Evolutionary conservation across 2,888 invertebrate genomes (phyloP).

Genomic region (Synanthedon andrenaeformis): DNA sequence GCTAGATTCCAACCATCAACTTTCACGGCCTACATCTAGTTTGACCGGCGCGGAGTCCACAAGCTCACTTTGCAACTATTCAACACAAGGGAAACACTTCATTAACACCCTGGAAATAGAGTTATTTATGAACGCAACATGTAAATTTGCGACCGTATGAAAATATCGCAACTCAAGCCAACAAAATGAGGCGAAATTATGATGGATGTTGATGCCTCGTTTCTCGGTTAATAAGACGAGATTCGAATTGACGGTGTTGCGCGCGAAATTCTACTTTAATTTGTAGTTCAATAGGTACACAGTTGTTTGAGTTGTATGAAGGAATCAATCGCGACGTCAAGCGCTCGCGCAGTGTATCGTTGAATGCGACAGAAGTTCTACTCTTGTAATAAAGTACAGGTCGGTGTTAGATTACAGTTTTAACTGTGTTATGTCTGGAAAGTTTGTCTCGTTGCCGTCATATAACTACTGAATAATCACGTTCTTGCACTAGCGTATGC

Average conservation of each 20-base stretch:
- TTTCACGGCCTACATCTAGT: conserved; percentile 40
- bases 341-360: conserved; percentile 25
- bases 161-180: conserved; percentile 41
- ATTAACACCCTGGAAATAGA: conserved; percentile 20
- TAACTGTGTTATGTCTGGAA: conserved; percentile 23
- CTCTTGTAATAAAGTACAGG: not conserved
- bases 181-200: conserved; percentile 67
- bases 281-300: conserved; percentile 11
- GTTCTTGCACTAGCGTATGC: too few species aligned
- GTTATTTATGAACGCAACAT: conserved; percentile 11
- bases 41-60: conserved; percentile 32
- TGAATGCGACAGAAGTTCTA: conserved; percentile 19
- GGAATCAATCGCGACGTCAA: conserved; percentile 31
- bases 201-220: conserved; percentile 65
- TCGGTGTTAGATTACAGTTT: conserved; percentile 35
- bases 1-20: conserved; percentile 27
- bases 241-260: conserved; percentile 19
- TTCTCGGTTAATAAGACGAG: conserved; percentile 58
- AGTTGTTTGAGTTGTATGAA: conserved; percentile 6
- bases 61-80: conserved; percentile 24
- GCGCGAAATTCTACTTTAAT: conserved; percentile 19
- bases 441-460: conserved; percentile 2
- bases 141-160: conserved; percentile 35
- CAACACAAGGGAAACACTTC: conserved; percentile 15
- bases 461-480: too few species aligned